Conservation (phyloP, 30 jellyfish, hydroid and myxozoan genomes). For the Hydractinia symbiolongicarpus region DNA sequence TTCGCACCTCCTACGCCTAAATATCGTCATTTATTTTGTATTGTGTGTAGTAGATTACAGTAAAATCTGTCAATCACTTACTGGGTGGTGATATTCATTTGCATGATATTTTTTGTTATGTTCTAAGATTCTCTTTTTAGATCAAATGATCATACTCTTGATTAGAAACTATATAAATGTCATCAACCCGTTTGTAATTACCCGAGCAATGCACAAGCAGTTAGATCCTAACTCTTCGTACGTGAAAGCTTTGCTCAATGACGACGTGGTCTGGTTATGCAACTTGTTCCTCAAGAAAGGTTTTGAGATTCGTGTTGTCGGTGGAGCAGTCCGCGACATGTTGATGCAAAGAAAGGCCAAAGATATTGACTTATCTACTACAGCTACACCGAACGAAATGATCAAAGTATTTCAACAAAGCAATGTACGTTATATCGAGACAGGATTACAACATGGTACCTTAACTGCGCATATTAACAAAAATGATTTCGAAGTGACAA, state of each 20-base stretch:
- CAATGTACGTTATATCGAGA: constrained; percentile 66
- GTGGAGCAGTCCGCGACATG: constrained; percentile 99
- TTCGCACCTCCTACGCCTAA: too few relatives aligned
- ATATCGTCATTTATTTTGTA: too few relatives aligned
- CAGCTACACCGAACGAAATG: constrained; percentile 97
- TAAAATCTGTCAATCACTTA: too few relatives aligned
- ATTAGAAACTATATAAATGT: background rate
- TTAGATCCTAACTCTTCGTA: background rate
- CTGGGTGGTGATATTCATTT: too few relatives aligned
- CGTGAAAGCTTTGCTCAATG: background rate
- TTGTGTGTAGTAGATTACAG: too few relatives aligned
- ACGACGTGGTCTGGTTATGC: constrained; percentile 23
- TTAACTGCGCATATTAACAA: constrained; percentile 84
- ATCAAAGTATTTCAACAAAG: constrained; percentile 40
- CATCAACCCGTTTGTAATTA: background rate
- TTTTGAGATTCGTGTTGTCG: constrained; percentile 77
- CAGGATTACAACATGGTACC: constrained; percentile 99
- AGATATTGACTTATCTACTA: constrained; percentile 91
- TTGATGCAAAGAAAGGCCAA: constrained; percentile 65
- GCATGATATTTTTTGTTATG: background rate
- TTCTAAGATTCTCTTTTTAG: background rate
- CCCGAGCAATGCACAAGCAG: constrained; percentile 15
- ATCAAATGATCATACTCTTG: background rate
- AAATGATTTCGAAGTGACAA: constrained; percentile 86
- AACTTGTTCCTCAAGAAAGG: constrained; percentile 49